Percentiles rank a stretch among this genome's conserved stretches.
phyloP scores from a whole-genome alignment of 2,113 vertebrate genomes.

The Gallinago paraguaiae region DNA sequence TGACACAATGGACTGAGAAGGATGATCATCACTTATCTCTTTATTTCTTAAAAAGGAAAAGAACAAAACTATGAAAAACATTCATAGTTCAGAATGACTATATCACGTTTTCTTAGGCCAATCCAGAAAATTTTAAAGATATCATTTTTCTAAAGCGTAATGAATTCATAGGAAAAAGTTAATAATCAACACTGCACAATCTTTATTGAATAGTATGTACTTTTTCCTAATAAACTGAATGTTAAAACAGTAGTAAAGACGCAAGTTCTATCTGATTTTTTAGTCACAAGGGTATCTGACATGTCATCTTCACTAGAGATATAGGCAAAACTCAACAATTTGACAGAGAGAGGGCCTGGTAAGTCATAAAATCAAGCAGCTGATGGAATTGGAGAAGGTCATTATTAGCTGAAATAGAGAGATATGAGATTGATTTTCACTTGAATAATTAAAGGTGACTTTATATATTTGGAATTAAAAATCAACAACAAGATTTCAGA shows the following conservation, averaged over 20 bases:
- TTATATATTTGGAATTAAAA: background rate
- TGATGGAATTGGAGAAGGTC: background rate
- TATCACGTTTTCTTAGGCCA: background rate
- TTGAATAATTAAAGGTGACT: background rate
- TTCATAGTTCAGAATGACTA: background rate
- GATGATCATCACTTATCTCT: background rate
- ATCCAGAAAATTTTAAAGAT: background rate
- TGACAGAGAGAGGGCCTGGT: background rate
- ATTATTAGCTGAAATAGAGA: background rate
- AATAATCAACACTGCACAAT: background rate
- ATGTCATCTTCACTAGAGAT: background rate
- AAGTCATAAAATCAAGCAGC: background rate
- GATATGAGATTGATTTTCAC: background rate
- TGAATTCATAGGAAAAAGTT: background rate
- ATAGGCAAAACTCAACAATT: background rate
- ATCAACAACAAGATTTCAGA: background rate
- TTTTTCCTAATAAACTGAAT: background rate
- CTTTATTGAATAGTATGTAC: background rate
- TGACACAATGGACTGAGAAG: constrained; percentile 1
- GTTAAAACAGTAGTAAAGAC: background rate
- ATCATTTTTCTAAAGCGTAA: background rate
- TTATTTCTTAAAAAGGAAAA: background rate
- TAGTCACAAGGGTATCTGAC: background rate
- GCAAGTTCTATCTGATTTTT: background rate
- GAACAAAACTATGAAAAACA: background rate